Conservation (phyloP, 1,140 invertebrate species). For the Pseudomyrmex gracilis region DNA sequence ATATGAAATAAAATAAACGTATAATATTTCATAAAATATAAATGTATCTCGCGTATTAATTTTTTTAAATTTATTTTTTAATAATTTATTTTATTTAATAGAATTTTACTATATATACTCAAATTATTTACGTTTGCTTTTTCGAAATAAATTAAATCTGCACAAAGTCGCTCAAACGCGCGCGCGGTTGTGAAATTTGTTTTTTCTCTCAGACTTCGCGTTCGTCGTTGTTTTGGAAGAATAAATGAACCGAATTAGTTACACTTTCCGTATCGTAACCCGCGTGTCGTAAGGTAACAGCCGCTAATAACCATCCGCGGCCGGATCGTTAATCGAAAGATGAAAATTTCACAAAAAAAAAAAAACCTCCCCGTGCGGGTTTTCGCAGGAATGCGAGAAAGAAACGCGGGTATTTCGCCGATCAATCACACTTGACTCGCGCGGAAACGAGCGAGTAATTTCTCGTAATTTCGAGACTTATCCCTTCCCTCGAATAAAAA, state of each 20-base stretch:
- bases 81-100: too few relatives aligned
- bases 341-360: not conserved
- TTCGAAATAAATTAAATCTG: too few relatives aligned
- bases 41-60: too few relatives aligned
- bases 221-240: not conserved
- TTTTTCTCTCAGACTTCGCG: not conserved
- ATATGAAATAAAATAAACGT: too few relatives aligned
- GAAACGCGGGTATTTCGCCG: not conserved
- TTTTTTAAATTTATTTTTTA: too few relatives aligned
- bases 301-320: constrained; percentile 4
- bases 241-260: constrained; percentile 17
- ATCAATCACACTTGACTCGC: constrained; percentile 17
- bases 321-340: constrained; percentile 18
- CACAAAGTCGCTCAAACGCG: not conserved
- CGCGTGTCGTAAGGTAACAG: not conserved
- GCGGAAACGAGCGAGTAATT: constrained; percentile 24
- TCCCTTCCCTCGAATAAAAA: not conserved
- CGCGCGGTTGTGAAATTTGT: not conserved
- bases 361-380: not conserved
- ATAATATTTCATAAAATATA: too few relatives aligned
- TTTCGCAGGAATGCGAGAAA: constrained; percentile 8
- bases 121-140: too few relatives aligned
- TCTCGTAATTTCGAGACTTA: not conserved
- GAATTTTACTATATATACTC: too few relatives aligned
- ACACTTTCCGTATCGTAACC: not conserved